Evolutionary conservation across 2,113 vertebrate genomes (phyloP).

Genomic region (Brachirus orientalis): DNA sequence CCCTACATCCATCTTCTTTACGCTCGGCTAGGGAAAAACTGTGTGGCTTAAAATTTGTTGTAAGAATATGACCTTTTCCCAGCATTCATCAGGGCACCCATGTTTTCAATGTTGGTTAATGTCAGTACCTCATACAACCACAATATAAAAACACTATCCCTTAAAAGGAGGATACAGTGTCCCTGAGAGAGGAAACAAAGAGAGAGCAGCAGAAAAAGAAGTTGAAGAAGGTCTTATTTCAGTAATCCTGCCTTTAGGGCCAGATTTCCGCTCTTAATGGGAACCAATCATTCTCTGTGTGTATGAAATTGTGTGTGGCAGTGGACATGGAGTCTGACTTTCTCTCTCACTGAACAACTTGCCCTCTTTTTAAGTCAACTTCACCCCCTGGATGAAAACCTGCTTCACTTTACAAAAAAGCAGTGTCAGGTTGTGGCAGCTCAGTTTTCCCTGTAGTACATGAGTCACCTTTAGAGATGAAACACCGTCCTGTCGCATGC

Average conservation of each 20-base stretch:
- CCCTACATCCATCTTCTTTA: not conserved
- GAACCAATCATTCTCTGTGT: constrained; percentile 17
- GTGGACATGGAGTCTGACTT: not conserved
- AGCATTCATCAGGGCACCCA: constrained; percentile 13
- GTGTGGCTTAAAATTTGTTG: constrained; percentile 5
- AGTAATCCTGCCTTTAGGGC: constrained; percentile 1
- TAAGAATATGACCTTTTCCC: constrained; percentile 44
- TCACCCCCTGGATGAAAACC: not conserved
- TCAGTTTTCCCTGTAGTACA: not conserved
- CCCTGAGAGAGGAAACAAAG: not conserved
- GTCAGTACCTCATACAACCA: not conserved
- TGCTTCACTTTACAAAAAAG: constrained; percentile 1
- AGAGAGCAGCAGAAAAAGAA: not conserved
- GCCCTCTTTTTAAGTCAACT: not conserved
- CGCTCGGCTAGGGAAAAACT: not conserved
- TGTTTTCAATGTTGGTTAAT: not conserved
- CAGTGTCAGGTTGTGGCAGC: not conserved
- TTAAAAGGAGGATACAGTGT: not conserved
- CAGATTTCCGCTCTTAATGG: constrained; percentile 24
- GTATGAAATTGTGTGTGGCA: not conserved
- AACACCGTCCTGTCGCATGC: not conserved
- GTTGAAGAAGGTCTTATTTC: no score
- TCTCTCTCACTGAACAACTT: not conserved
- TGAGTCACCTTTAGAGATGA: not conserved
- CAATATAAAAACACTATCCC: no score